Base-by-base conservation (phyloP, 2,113 vertebrate species). In the Elgaria multicarinata region DNA sequence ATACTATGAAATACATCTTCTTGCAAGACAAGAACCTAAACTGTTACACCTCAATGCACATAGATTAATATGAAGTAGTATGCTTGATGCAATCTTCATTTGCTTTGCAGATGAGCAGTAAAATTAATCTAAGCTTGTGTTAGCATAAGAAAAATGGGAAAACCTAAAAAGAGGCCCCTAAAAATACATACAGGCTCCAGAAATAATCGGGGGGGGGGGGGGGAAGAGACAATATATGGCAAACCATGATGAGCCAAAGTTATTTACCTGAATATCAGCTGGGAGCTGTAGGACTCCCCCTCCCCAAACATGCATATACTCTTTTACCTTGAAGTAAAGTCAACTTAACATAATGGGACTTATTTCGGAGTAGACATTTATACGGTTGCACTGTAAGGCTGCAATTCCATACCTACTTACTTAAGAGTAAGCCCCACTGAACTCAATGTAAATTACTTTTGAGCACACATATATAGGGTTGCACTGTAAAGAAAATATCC, bases 101-200 rank as follows among this genome's bases (percentile, higher is more conserved):
- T 86, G 71, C 74, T 24, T 72, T 75, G 0, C 31, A 82, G 31
- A 62, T 88, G 89, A 74, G 12, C 14, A 39, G 6, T 20, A 86
- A 36, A 50, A 66, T 82, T 31, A 71, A 88, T 53, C 28, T 36
- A 89, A 88, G 67, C 13, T 10, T 0, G 0, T 85, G 72, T 91
- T 86, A 93, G 66, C 87, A 46, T 78, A 83, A 88, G 78, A 72
- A 53, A 79, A 89, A 82, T 90, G 64, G 26, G 82, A 87, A 3
- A 79, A 46, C 3, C 83, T 80, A 46, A 50, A 55, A 81, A 90
- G 72, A 85, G 28, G 66, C 12, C 46, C 42, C 31, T 86, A 82
- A 85, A 71, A 39, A 87, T 50, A 71, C 42, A 9, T 18, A n/a
- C 7, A 31, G 44, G 1, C 33, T 87, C 10, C 44, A 53, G 1